These are phyloP conservation scores for Pelusios castaneus DNA, from an alignment of 2,113 vertebrate species.

Conservation along the genomic window DNA sequence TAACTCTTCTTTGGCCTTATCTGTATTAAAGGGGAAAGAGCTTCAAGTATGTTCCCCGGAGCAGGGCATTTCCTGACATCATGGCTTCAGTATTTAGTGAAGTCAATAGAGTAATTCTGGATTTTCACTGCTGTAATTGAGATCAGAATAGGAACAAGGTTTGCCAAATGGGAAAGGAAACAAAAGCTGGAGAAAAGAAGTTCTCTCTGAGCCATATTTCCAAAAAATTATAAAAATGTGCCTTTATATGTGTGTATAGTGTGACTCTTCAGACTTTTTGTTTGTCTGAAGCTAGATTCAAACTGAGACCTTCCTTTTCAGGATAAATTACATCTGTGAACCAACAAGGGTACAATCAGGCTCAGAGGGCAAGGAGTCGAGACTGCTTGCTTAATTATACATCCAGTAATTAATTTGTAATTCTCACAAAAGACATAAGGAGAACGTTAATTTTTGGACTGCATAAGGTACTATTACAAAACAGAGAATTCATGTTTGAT, in stretches of 20 bases:
- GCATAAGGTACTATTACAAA: background rate
- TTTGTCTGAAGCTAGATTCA: background rate
- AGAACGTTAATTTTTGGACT: constrained; percentile 13
- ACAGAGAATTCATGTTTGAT: background rate
- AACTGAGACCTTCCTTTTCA: background rate
- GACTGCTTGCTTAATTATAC: constrained; percentile 55
- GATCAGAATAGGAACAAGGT: background rate
- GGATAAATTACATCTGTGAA: background rate
- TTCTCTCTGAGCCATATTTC: background rate
- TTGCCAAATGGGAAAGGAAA: background rate
- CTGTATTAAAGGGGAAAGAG: background rate
- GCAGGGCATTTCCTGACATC: background rate
- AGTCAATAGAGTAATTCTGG: background rate
- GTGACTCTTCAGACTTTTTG: background rate
- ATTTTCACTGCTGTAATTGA: background rate
- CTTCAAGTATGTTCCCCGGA: background rate
- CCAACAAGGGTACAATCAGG: constrained; percentile 13
- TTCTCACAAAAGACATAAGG: constrained; percentile 11
- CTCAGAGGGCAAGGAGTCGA: background rate
- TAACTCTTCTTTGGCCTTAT: background rate
- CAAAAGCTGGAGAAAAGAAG: background rate
- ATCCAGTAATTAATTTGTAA: constrained; percentile 58
- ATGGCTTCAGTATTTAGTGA: background rate
- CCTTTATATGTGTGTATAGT: background rate
- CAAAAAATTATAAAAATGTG: background rate